Percentiles rank a stretch among this genome's conserved stretches.
These are phyloP conservation scores for Parambassis ranga DNA, from an alignment of 2,797 vertebrate species.

Conservation along the genomic window DNA sequence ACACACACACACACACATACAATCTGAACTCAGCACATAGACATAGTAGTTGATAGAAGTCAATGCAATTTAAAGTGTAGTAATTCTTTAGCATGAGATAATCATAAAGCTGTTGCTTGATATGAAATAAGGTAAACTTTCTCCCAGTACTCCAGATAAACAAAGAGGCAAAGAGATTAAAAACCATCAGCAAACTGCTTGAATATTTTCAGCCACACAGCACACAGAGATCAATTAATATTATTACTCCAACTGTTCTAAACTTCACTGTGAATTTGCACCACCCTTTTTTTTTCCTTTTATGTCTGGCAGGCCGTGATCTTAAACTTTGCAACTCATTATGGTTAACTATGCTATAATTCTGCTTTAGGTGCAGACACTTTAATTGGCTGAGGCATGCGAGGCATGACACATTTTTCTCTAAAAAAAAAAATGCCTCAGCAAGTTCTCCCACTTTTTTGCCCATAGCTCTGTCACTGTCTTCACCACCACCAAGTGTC, in stretches of 20 bases:
- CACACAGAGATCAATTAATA: conserved; percentile 10
- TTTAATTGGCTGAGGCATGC: conserved; percentile 68
- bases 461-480: conserved; percentile 9
- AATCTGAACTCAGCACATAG: not conserved
- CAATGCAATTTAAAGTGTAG: conserved; percentile 25
- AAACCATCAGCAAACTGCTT: conserved; percentile 33
- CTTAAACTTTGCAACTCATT: conserved; percentile 71
- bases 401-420: conserved; percentile 65
- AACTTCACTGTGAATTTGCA: conserved; percentile 53
- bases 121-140: not conserved
- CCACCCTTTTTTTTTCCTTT: conserved; percentile 46
- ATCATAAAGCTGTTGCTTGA: conserved; percentile 17
- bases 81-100: conserved; percentile 2
- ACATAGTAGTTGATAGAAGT: too few relatives aligned
- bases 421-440: conserved; percentile 47
- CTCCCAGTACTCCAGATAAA: not conserved
- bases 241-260: conserved; percentile 28
- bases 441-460: conserved; percentile 42
- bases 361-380: conserved; percentile 69
- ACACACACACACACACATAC: not conserved
- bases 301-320: conserved; percentile 66
- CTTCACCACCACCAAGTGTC: not conserved
- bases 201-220: conserved; percentile 7
- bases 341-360: conserved; percentile 73
- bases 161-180: conserved; percentile 9